These are phyloP conservation scores for Geopemphigus sp. DNA, from an alignment of 1,140 invertebrate species.

Conservation along the genomic window DNA sequence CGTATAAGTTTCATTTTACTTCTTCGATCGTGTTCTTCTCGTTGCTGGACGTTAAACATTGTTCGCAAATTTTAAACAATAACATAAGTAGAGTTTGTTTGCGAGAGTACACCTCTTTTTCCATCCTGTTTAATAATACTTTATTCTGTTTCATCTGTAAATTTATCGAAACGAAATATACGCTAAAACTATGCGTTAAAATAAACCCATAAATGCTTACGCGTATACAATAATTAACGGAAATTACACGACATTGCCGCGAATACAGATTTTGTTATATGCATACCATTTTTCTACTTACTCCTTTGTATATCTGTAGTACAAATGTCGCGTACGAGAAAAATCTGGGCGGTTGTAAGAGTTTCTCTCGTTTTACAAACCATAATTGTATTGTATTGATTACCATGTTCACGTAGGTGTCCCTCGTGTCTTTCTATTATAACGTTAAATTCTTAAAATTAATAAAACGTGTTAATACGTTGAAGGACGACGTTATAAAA, in stretches of 20 bases:
- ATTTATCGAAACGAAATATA: neutral
- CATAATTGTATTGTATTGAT: conserved; percentile 85
- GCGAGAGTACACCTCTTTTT: conserved; percentile 29
- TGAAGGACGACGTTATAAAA: neutral
- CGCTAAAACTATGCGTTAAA: neutral
- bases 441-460: conserved; percentile 43
- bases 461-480: neutral
- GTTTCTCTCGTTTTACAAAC: conserved; percentile 79
- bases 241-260: no score
- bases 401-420: conserved; percentile 83
- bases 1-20: conserved; percentile 1
- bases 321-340: conserved; percentile 30
- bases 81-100: conserved; percentile 36
- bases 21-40: conserved; percentile 3
- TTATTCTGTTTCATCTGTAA: conserved; percentile 41
- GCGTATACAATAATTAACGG: no score
- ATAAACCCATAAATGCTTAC: neutral
- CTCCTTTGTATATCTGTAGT: conserved; percentile 30
- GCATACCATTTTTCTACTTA: conserved; percentile 29
- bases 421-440: conserved; percentile 72
- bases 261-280: no score
- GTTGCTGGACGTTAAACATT: conserved; percentile 15
- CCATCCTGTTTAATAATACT: conserved; percentile 31
- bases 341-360: conserved; percentile 54
- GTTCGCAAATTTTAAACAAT: conserved; percentile 39